A percentile compares a stretch with the other conserved stretches of the same genome.
Evolutionary conservation across 2,113 vertebrate genomes (phyloP).

Genomic region (Turnix velox): DNA sequence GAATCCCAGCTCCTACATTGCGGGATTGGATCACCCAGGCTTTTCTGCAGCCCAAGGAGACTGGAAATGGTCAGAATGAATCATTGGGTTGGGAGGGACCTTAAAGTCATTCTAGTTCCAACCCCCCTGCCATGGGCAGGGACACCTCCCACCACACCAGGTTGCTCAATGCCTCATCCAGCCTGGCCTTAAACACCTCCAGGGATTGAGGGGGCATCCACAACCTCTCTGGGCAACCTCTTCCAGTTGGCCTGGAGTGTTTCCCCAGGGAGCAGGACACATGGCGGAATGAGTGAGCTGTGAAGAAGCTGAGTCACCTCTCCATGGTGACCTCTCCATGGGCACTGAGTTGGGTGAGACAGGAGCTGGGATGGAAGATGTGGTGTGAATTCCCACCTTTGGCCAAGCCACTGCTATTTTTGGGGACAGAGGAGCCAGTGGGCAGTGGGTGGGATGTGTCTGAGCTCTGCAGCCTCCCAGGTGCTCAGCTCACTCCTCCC

Average conservation of each 20-base stretch:
- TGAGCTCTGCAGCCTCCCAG: fast-evolving
- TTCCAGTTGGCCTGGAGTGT: background rate
- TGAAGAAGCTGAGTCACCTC: background rate
- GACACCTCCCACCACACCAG: too few relatives aligned
- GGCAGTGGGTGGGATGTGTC: fast-evolving
- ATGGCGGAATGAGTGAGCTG: fast-evolving
- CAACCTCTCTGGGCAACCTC: too few relatives aligned
- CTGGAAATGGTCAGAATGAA: background rate
- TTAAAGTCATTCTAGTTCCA: too few relatives aligned
- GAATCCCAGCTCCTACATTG: background rate
- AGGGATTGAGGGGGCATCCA: too few relatives aligned
- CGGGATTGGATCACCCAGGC: fast-evolving
- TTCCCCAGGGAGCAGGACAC: background rate
- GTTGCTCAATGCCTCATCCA: too few relatives aligned
- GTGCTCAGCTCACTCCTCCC: background rate
- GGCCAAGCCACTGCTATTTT: background rate
- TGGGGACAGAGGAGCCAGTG: background rate
- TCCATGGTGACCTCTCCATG: background rate
- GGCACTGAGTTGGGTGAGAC: fast-evolving
- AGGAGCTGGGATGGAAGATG: background rate
- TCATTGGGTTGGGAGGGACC: too few relatives aligned
- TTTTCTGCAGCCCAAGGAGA: background rate
- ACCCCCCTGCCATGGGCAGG: too few relatives aligned
- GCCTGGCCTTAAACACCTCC: too few relatives aligned
- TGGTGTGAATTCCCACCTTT: fast-evolving